Evolutionary conservation across 2,888 invertebrate species (phyloP), one percentile per base, ranked within the genome.

Genomic region (Trichacis sp.): DNA sequence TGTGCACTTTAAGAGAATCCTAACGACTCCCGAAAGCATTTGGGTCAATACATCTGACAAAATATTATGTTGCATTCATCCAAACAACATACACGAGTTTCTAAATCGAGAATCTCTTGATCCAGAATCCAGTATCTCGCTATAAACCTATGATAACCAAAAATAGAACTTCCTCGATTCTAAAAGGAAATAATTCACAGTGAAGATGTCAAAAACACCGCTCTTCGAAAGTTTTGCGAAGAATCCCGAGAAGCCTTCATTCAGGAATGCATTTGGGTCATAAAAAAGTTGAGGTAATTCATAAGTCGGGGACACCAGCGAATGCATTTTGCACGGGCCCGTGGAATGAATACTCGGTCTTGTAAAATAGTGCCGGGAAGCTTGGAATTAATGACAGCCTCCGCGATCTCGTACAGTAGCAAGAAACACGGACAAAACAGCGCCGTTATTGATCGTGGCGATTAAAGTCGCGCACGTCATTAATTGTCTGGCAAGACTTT

Each of bases 381-480:
- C 48, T 50, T 46, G 68, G 69, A 68, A 75, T 75, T 76, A 75
- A 76, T 74, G 74, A 69, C 69, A 60, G 65, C 64, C 67, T 64
- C 64, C 51, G 58, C 64, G 69, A 70, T 69, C 70, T 59, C 68
- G 70, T 73, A 77, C 83, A 74, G 82, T 83, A 81, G 82, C 83
- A 77, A 76, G 77, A 78, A 82, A 77, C 74, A 66, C 72, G 61
- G 45, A 43, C 64, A 57, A 63, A 71, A 67, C 62, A 56, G 68
- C 68, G 67, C 68, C 65, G 63, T 77, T 82, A 83, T 81, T 82
- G 77, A 82, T 81, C 77, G 79, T 61, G 54, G 81, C 77, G 79
- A 83, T 83, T 83, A 83, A 82, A 79, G 71, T 70, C 69, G 73
- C 75, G 78, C 77, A 77, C 77, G 75, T 80, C 79, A 77, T 83